These are phyloP conservation scores for Trialeurodes vaporariorum DNA, from an alignment of 1,140 invertebrate genomes.

Conservation along the genomic window DNA sequence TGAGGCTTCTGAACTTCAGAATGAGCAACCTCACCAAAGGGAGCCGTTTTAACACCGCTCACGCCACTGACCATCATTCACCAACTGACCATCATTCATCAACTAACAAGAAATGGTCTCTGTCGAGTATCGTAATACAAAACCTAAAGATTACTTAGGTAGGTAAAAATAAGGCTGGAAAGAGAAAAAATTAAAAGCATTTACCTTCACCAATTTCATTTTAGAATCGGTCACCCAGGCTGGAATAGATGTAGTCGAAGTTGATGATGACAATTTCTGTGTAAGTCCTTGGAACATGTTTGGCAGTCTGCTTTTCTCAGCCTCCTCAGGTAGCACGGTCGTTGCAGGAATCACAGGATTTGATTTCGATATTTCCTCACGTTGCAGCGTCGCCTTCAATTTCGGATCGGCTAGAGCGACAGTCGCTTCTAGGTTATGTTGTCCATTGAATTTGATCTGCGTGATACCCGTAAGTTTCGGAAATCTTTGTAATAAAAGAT, in stretches of 20 bases:
- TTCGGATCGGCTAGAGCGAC: neutral
- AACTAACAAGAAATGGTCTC: no score
- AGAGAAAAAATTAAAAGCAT: no score
- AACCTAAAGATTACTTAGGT: no score
- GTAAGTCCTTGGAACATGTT: neutral
- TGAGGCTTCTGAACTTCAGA: no score
- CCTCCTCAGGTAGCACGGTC: neutral
- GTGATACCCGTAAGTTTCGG: neutral
- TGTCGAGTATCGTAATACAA: no score
- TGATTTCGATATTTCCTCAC: neutral
- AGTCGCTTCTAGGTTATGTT: neutral
- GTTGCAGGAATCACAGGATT: neutral
- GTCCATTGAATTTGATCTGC: neutral
- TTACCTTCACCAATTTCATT: neutral
- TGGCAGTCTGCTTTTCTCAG: neutral
- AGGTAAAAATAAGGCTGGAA: no score
- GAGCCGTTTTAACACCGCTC: no score
- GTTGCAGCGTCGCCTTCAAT: neutral
- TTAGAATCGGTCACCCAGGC: neutral
- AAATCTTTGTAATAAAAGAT: neutral
- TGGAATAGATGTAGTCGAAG: neutral
- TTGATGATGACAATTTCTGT: neutral
- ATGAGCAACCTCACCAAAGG: no score
- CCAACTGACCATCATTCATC: no score
- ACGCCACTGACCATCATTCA: no score